Conservation (phyloP, 2,888 invertebrate genomes). For the Lypha dubia region DNA sequence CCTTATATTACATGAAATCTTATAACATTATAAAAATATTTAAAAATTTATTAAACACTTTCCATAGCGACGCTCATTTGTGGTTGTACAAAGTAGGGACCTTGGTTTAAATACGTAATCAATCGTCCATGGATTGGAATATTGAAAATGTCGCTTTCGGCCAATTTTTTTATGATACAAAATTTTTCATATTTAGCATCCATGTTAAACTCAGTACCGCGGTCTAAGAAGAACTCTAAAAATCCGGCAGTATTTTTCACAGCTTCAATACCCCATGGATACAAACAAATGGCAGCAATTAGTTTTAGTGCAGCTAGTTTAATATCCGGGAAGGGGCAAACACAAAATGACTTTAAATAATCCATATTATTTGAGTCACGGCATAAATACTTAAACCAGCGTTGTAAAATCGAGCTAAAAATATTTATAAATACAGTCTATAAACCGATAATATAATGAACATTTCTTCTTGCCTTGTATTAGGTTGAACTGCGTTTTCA, state of each 20-base stretch:
- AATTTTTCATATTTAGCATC: slow-evolving; percentile 86
- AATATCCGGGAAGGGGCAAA: slow-evolving; percentile 92
- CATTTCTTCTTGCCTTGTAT: slow-evolving; percentile 79
- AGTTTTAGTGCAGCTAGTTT: slow-evolving; percentile 88
- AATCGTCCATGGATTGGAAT: slow-evolving; percentile 86
- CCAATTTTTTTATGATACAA: slow-evolving; percentile 87
- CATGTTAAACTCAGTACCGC: slow-evolving; percentile 88
- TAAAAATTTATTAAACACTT: slow-evolving; percentile 83
- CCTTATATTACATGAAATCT: background rate
- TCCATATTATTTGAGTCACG: slow-evolving; percentile 85
- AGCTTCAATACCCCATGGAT: slow-evolving; percentile 91
- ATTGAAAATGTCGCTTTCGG: slow-evolving; percentile 86
- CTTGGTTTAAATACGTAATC: slow-evolving; percentile 89
- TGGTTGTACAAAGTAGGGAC: slow-evolving; percentile 90
- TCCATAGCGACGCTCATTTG: slow-evolving; percentile 90
- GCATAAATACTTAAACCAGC: slow-evolving; percentile 86
- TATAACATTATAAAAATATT: too few species aligned
- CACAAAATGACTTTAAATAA: slow-evolving; percentile 85
- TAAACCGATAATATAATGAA: background rate
- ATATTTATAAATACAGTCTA: background rate
- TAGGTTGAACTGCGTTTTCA: slow-evolving; percentile 82
- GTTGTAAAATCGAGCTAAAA: slow-evolving; percentile 84
- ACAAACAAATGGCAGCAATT: slow-evolving; percentile 87
- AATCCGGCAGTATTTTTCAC: slow-evolving; percentile 89
- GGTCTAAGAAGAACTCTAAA: slow-evolving; percentile 91